phyloP scores from a whole-genome alignment of 2,888 invertebrate genomes.

The Altica lythri region DNA sequence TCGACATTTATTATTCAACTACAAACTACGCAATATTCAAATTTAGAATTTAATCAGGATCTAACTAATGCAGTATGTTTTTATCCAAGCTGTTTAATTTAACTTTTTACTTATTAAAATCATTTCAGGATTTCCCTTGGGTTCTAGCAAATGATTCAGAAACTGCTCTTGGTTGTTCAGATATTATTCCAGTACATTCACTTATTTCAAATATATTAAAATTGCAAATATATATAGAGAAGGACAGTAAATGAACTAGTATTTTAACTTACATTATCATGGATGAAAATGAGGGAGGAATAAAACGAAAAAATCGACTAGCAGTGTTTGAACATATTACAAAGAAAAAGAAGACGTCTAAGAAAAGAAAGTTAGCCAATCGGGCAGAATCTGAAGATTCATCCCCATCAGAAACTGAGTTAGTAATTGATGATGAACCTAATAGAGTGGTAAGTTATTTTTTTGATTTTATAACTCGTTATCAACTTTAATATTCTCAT shows the following conservation, averaged over 20 bases:
- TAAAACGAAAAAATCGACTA: slow-evolving; percentile 44
- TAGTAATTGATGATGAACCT: slow-evolving; percentile 48
- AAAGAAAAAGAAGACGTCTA: slow-evolving; percentile 42
- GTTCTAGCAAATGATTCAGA: slow-evolving; percentile 50
- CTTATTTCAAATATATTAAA: slow-evolving; percentile 55
- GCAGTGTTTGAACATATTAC: slow-evolving; percentile 53
- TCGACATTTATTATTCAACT: slow-evolving; percentile 66
- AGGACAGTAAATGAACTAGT: slow-evolving; percentile 23
- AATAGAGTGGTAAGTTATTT: slow-evolving; percentile 35
- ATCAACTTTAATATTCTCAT: too few relatives aligned
- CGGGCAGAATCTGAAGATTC: slow-evolving; percentile 38
- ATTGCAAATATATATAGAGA: slow-evolving; percentile 53
- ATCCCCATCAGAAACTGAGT: slow-evolving; percentile 46
- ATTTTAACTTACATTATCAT: slow-evolving; percentile 23
- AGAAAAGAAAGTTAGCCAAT: slow-evolving; percentile 34
- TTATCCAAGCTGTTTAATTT: not conserved
- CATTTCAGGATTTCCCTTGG: slow-evolving; percentile 59
- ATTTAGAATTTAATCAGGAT: slow-evolving; percentile 61
- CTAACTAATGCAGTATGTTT: slow-evolving; percentile 56
- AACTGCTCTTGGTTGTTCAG: slow-evolving; percentile 43
- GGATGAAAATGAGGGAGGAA: slow-evolving; percentile 31
- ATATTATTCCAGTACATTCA: slow-evolving; percentile 58
- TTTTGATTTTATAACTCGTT: too few relatives aligned
- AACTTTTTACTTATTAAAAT: not conserved
- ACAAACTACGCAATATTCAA: slow-evolving; percentile 65